Evolutionary conservation across 2,113 vertebrate species (phyloP).

Genomic region (Phalacrocorax aristotelis): DNA sequence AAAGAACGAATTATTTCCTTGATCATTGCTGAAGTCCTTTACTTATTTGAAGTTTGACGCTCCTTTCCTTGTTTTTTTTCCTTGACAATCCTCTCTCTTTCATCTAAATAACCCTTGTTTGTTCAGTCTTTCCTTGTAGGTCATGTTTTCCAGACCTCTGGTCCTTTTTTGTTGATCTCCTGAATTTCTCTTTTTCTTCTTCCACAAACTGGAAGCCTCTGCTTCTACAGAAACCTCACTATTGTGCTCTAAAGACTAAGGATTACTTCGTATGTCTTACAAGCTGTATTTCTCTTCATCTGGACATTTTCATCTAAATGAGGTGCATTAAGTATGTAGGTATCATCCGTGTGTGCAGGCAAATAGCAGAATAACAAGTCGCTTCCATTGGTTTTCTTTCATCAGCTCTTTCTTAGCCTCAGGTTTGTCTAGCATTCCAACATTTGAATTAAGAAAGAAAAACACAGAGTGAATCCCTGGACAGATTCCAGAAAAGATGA

Average conservation of each 20-base stretch:
- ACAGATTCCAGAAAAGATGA: not conserved
- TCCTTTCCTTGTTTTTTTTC: not conserved
- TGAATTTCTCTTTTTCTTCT: not conserved
- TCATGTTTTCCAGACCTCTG: not conserved
- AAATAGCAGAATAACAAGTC: not conserved
- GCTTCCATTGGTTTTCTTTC: not conserved
- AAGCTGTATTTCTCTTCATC: not conserved
- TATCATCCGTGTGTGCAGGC: not conserved
- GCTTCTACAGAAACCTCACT: not conserved
- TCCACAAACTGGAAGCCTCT: not conserved
- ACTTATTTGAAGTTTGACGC: not conserved
- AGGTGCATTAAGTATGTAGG: not conserved
- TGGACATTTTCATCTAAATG: not conserved
- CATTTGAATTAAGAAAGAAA: not conserved
- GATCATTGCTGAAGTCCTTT: not conserved
- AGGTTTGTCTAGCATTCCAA: not conserved
- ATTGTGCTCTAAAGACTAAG: not conserved
- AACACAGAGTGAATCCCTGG: not conserved
- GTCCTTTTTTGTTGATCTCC: not conserved
- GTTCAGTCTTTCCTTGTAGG: not conserved
- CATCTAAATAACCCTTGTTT: not conserved
- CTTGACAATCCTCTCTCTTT: not conserved
- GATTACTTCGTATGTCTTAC: not conserved
- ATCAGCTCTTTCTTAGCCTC: not conserved
- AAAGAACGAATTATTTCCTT: constrained; percentile 4